A percentile compares a stretch with the other conserved stretches of the same genome.
Evolutionary conservation across 1,140 invertebrate species (phyloP).

Genomic region (Drosophila sproati): DNA sequence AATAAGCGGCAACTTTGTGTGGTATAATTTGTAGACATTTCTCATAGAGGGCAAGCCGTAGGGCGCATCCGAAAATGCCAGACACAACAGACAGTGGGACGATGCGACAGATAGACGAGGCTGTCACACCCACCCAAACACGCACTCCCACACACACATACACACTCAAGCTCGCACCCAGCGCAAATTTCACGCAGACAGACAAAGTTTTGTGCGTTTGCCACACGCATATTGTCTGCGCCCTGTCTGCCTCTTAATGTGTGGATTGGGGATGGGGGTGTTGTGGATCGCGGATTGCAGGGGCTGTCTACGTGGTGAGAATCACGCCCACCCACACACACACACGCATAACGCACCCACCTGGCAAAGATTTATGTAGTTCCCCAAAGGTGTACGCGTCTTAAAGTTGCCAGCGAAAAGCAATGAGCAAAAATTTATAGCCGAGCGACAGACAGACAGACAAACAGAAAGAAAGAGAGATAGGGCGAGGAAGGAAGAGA

Average conservation of each 20-base stretch:
- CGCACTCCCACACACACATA: constrained; percentile 21
- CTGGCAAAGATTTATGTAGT: constrained; percentile 78
- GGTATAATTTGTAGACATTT: constrained; percentile 74
- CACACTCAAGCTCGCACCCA: constrained; percentile 36
- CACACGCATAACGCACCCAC: constrained; percentile 57
- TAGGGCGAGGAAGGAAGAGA: background rate
- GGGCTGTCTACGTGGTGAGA: background rate
- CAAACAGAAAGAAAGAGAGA: constrained; percentile 9
- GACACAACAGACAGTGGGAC: constrained; percentile 30
- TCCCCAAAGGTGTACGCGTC: constrained; percentile 61
- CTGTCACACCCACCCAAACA: constrained; percentile 22
- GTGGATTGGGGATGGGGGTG: constrained; percentile 2
- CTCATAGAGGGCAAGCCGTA: constrained; percentile 38
- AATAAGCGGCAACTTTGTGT: constrained; percentile 33
- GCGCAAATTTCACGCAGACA: constrained; percentile 61
- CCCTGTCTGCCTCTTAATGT: constrained; percentile 65
- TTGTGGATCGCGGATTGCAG: background rate
- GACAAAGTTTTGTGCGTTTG: constrained; percentile 75
- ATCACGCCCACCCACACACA: constrained; percentile 9
- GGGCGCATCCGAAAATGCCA: constrained; percentile 40
- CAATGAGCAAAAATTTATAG: constrained; percentile 70
- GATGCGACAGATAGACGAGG: background rate
- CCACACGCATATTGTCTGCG: constrained; percentile 77
- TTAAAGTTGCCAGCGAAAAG: constrained; percentile 49
- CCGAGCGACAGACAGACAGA: constrained; percentile 22